Percentiles rank a stretch among this genome's conserved stretches.
phyloP scores from a whole-genome alignment of 2,888 invertebrate species.

The Lamellibrachia columna region DNA sequence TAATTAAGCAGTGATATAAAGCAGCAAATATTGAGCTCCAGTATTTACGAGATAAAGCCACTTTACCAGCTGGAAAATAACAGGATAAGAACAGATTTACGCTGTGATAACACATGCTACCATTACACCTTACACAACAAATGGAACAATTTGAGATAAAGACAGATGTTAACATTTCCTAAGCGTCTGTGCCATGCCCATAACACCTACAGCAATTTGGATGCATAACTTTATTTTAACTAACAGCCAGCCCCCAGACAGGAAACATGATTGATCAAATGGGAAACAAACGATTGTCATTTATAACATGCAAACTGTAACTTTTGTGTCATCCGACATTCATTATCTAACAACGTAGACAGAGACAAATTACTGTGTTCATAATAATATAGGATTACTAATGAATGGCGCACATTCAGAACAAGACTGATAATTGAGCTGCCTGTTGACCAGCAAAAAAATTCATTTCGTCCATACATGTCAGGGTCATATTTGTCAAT shows the following conservation, averaged over 20 bases:
- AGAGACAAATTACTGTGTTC: background rate
- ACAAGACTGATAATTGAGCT: background rate
- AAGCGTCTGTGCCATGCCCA: background rate
- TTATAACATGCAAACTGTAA: background rate
- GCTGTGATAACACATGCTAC: background rate
- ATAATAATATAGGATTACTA: background rate
- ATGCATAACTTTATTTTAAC: background rate
- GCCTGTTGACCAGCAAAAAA: background rate
- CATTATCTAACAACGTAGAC: background rate
- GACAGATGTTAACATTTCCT: background rate
- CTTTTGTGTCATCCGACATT: background rate
- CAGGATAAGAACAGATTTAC: background rate
- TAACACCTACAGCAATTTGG: background rate
- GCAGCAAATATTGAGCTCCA: background rate
- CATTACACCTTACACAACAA: background rate
- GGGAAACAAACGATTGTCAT: background rate
- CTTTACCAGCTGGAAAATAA: background rate
- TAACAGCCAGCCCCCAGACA: constrained; percentile 16
- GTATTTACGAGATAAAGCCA: background rate
- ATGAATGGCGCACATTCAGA: background rate
- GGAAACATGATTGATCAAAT: background rate
- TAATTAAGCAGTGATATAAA: background rate
- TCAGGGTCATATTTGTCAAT: background rate
- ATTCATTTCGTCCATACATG: background rate
- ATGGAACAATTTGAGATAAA: background rate